These are phyloP conservation scores for Ptilorrhoa leucosticta DNA, from an alignment of 2,113 vertebrate species.

Conservation along the genomic window DNA sequence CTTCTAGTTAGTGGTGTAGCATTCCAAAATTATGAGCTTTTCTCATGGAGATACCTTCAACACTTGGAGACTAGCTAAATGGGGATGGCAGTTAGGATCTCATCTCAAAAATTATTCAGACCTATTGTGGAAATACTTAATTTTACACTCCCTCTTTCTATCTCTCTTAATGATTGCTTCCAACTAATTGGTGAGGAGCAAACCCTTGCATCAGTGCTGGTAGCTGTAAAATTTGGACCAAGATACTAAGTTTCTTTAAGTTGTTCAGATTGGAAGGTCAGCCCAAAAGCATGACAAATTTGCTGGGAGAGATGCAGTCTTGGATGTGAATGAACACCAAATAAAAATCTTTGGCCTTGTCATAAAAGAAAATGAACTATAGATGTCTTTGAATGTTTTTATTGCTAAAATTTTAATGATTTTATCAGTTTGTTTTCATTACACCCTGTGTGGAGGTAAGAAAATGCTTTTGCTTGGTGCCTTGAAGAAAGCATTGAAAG, in stretches of 20 bases:
- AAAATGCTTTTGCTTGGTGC: background rate
- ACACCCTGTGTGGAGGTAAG: background rate
- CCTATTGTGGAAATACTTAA: background rate
- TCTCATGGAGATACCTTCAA: background rate
- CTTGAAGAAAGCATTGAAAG: background rate
- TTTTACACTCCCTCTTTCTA: background rate
- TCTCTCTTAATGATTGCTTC: background rate
- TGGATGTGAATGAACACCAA: background rate
- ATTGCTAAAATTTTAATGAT: background rate
- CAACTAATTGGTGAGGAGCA: background rate
- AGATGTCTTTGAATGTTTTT: background rate
- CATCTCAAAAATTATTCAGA: background rate
- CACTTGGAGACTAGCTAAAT: background rate
- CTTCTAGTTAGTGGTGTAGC: background rate
- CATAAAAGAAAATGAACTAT: background rate
- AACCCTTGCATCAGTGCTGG: rapidly evolving
- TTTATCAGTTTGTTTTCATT: background rate
- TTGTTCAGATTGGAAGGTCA: background rate
- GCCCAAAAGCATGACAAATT: background rate
- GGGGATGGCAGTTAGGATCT: background rate
- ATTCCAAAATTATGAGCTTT: background rate
- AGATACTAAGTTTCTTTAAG: background rate
- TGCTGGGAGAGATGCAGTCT: background rate
- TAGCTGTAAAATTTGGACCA: background rate
- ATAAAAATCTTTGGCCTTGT: background rate